Percentiles rank a stretch among this genome's conserved stretches.
phyloP scores from a whole-genome alignment of 2,797 vertebrate genomes.

The Masticophis lateralis region DNA sequence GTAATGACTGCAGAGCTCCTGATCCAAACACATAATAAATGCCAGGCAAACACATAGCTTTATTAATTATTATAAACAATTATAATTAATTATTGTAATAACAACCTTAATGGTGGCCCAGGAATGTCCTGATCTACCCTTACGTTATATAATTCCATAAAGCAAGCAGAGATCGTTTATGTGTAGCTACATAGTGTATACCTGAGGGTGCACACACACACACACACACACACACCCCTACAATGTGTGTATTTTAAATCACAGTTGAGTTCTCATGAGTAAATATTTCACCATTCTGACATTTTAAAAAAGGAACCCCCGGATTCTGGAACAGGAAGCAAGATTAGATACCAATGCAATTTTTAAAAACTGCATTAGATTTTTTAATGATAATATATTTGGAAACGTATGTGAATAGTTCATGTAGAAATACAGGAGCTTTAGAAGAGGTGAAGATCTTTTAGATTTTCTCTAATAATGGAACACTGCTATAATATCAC shows the following conservation, averaged over 20 bases:
- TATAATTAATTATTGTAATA: neutral
- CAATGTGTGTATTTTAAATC: neutral
- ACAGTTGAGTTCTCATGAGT: neutral
- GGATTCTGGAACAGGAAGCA: neutral
- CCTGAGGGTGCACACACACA: neutral
- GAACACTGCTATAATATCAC: neutral
- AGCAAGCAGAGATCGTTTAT: neutral
- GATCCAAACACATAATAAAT: neutral
- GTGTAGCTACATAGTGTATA: neutral
- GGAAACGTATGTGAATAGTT: neutral
- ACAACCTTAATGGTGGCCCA: neutral
- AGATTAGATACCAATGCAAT: neutral
- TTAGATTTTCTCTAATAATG: neutral
- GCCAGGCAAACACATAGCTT: neutral
- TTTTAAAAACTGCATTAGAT: neutral
- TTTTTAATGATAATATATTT: neutral
- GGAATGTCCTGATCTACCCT: neutral
- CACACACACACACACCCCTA: neutral
- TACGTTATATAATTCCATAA: neutral
- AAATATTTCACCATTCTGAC: neutral
- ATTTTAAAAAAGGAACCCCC: neutral
- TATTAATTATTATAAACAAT: neutral
- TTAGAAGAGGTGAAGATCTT: neutral
- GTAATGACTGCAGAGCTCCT: neutral
- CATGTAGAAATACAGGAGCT: neutral